Base-by-base conservation (phyloP, 2,888 invertebrate species). In the Conistra vaccinii region DNA sequence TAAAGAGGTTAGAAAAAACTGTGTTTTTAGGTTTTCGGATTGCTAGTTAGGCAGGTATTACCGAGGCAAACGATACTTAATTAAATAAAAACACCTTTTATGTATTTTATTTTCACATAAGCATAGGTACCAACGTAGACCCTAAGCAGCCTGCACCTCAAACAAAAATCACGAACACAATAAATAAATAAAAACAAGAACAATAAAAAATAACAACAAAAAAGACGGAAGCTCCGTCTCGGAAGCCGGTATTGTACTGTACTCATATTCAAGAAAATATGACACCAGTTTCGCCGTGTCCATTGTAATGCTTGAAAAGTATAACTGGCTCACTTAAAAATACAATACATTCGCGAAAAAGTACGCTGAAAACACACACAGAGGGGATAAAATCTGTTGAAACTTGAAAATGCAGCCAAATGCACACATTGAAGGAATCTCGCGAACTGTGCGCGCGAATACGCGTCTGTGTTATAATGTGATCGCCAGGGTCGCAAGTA, bases 241-340 rank as follows among this genome's bases (percentile, higher is more conserved):
- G 90, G 92, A 90, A 91, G 84, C 88, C 82, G 85, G 89, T 85
- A 92, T 92, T 89, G 90, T 81, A 81, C 82, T 80, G 83, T 81
- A 86, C 90, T 92, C 91, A 90, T 92, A 92, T 92, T 90, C 92
- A 90, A 90, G 91, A 90, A 93, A 92, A 93, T 93, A 93, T 92
- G 92, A 91, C 87, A 88, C 85, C 87, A 88, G 89, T 91, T 90
- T 87, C 81, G 65, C 68, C 67, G 60, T 87, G 88, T 83, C 88
- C 88, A 88, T 91, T 91, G 90, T 89, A 86, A 87, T 81, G 73
- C 72, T 76, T 72, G 81, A 80, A 83, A 84, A 80, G 76, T 78
- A 81, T 76, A 84, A 83, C 84, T 83, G 79, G 84, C 81, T 87
- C 78, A 82, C 84, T 87, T 85, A 76, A 78, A 72, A 76, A 81